A percentile compares a stretch with the other conserved stretches of the same genome.
These are phyloP conservation scores for Laterallus jamaicensis DNA, from an alignment of 2,113 vertebrate genomes.

Conservation along the genomic window DNA sequence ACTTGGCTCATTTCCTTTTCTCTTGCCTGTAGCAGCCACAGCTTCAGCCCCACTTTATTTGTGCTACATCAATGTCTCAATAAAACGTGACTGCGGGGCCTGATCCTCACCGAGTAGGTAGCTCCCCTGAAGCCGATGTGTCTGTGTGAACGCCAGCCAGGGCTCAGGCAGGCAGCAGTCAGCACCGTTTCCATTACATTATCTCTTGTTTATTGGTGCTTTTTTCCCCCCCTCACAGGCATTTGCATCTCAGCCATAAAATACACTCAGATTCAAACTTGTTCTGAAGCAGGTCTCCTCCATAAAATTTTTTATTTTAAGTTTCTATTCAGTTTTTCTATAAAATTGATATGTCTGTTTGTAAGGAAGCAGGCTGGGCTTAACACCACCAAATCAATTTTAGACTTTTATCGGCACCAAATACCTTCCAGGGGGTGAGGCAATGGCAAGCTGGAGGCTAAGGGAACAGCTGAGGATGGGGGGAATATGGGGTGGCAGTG, in stretches of 20 bases:
- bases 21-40: conserved; percentile 6
- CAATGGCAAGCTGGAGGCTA: not conserved
- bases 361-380: not conserved
- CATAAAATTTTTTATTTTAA: not conserved
- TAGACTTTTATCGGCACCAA: not conserved
- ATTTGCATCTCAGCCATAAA: conserved; percentile 14
- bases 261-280: not conserved
- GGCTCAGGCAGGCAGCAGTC: not conserved
- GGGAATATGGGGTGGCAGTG: not conserved
- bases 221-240: not conserved
- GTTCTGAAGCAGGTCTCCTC: not conserved
- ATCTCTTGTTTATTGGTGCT: not conserved
- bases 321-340: not conserved
- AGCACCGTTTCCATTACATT: conserved; percentile 7
- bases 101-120: not conserved
- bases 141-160: not conserved
- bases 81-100: not conserved
- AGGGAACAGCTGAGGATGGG: not conserved
- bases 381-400: not conserved
- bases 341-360: not conserved
- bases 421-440: not conserved
- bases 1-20: conserved; percentile 19
- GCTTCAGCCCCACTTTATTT: not conserved
- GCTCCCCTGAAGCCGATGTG: not conserved
- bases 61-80: not conserved